Evolutionary conservation across 1,140 invertebrate genomes (phyloP).

Genomic region (Cotesia chilonis): DNA sequence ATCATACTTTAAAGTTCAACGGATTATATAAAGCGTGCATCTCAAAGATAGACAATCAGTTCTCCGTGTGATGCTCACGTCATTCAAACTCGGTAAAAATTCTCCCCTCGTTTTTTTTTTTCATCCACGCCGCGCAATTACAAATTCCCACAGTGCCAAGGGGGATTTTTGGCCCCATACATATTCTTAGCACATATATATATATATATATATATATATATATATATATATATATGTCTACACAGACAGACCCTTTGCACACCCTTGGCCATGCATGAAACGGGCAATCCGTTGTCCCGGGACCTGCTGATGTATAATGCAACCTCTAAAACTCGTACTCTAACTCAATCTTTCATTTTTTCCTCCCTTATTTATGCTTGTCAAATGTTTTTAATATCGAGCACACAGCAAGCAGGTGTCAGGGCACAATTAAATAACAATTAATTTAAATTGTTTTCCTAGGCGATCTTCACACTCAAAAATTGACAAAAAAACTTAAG

Average conservation of each 20-base stretch:
- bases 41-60: conserved; percentile 47
- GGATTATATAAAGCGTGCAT: conserved; percentile 34
- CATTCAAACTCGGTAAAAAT: conserved; percentile 21
- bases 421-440: conserved; percentile 1
- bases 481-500: too few species aligned
- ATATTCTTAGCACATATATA: conserved; percentile 4
- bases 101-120: conserved; percentile 33
- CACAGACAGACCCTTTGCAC: not conserved
- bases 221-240: not conserved
- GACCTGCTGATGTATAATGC: conserved; percentile 22
- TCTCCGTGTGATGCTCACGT: conserved; percentile 31
- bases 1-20: not conserved
- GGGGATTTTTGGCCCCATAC: conserved; percentile 18
- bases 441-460: not conserved
- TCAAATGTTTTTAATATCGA: not conserved
- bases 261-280: conserved; percentile 5
- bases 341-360: not conserved
- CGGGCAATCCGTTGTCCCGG: conserved; percentile 13
- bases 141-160: conserved; percentile 58
- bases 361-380: conserved; percentile 3
- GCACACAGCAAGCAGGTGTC: conserved; percentile 5
- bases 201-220: not conserved
- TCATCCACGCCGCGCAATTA: conserved; percentile 52
- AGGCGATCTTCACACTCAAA: not conserved
- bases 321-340: not conserved